A percentile compares a stretch with the other conserved stretches of the same genome.
These are phyloP conservation scores for Poecilia wingei DNA, from an alignment of 2,797 vertebrate genomes.

Conservation along the genomic window DNA sequence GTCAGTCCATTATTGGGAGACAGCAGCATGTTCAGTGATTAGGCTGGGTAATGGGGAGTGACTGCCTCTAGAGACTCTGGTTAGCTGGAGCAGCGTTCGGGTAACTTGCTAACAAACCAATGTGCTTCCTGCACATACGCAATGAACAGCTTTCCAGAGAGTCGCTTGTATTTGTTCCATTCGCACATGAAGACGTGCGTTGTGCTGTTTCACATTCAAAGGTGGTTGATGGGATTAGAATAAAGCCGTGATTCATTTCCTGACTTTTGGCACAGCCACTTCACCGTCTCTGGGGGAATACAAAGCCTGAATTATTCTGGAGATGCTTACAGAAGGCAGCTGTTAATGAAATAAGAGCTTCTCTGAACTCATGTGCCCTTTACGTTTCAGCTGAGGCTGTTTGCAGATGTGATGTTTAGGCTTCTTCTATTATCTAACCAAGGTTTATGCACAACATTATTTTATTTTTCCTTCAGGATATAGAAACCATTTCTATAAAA, in stretches of 20 bases:
- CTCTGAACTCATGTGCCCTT: conserved; percentile 39
- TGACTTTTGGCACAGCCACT: conserved; percentile 65
- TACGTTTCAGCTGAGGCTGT: conserved; percentile 30
- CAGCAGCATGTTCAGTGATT: conserved; percentile 68
- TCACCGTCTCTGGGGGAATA: conserved; percentile 45
- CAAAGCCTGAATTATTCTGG: conserved; percentile 62
- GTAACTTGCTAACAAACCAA: conserved; percentile 35
- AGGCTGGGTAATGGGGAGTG: conserved; percentile 71
- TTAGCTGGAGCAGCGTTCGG: conserved; percentile 37
- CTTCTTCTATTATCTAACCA: conserved; percentile 6
- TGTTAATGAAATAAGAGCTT: conserved; percentile 71
- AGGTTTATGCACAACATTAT: conserved; percentile 4
- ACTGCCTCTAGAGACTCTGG: conserved; percentile 61
- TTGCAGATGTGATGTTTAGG: conserved; percentile 27
- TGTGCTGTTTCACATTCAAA: conserved; percentile 35
- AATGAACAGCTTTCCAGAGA: conserved; percentile 27
- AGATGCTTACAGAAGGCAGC: conserved; percentile 52
- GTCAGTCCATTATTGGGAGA: conserved; percentile 68
- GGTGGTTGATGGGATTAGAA: conserved; percentile 55
- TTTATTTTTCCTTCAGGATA: conserved; percentile 1
- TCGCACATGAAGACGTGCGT: conserved; percentile 29
- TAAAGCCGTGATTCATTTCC: conserved; percentile 61
- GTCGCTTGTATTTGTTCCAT: conserved; percentile 11
- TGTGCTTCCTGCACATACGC: conserved; percentile 26
- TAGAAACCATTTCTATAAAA: neutral